Conservation (phyloP, 64 coral and sea anemone species). For the Catalaphyllia jardinei region DNA sequence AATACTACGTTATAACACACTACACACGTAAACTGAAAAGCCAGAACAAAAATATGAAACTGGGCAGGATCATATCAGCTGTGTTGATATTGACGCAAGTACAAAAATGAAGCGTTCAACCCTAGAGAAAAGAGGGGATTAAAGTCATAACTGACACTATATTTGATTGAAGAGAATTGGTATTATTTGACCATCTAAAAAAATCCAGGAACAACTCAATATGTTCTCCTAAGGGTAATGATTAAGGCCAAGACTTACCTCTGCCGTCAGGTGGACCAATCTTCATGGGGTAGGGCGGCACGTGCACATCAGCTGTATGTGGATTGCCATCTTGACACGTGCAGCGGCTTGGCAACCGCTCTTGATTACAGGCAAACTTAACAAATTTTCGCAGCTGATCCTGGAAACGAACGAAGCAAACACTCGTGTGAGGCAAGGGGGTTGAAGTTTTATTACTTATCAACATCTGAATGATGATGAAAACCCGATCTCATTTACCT, state of each 20-base stretch:
- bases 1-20: background rate
- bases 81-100: too few relatives aligned
- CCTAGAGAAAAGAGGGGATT: too few relatives aligned
- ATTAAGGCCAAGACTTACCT: conserved; percentile 46
- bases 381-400: conserved; percentile 96
- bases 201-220: background rate
- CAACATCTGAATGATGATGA: too few relatives aligned
- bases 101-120: too few relatives aligned
- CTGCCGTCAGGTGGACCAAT: conserved; percentile 95
- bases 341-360: conserved; percentile 89
- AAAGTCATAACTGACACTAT: too few relatives aligned
- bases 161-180: too few relatives aligned
- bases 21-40: background rate
- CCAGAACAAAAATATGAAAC: background rate
- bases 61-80: too few relatives aligned
- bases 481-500: conserved; percentile 36
- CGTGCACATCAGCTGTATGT: conserved; percentile 79
- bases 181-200: too few relatives aligned
- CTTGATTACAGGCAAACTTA: conserved; percentile 99
- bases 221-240: too few relatives aligned
- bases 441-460: too few relatives aligned
- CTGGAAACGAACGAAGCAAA: conserved; percentile 35
- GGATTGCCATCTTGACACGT: conserved; percentile 93
- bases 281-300: conserved; percentile 99
- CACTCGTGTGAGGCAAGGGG: background rate